Evolutionary conservation across 1,140 invertebrate species (phyloP).

Genomic region (Macrotrachela quadricornifera): DNA sequence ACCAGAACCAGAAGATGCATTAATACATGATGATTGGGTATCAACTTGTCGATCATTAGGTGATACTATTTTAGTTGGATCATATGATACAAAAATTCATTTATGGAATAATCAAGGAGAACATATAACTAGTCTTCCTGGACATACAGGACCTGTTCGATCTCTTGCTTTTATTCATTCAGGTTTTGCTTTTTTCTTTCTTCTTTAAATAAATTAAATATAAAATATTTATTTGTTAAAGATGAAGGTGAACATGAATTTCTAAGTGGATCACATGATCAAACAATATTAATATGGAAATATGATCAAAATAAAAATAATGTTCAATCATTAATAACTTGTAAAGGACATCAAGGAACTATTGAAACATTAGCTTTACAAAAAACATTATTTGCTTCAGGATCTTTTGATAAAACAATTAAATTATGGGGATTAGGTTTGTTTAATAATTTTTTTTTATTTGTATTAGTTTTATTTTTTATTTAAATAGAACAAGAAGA

Average conservation of each 20-base stretch:
- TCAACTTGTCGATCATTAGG: constrained; percentile 49
- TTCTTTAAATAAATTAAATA: constrained; percentile 39
- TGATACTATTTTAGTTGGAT: constrained; percentile 63
- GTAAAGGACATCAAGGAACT: constrained; percentile 64
- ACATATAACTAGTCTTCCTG: constrained; percentile 55
- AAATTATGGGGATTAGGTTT: constrained; percentile 36
- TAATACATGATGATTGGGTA: constrained; percentile 88
- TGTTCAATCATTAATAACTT: constrained; percentile 53
- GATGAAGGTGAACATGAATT: constrained; percentile 27
- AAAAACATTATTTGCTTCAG: constrained; percentile 30
- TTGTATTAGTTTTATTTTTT: background rate
- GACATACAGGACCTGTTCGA: constrained; percentile 63
- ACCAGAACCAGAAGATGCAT: constrained; percentile 63
- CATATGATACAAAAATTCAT: constrained; percentile 75
- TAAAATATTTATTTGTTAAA: constrained; percentile 30
- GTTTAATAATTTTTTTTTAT: too few species aligned
- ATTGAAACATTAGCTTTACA: constrained; percentile 37
- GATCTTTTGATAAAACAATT: constrained; percentile 57
- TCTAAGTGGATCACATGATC: constrained; percentile 64
- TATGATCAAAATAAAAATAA: constrained; percentile 39
- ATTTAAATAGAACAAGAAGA: constrained; percentile 9
- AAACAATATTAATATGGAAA: constrained; percentile 69
- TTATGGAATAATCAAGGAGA: constrained; percentile 66
- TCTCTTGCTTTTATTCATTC: constrained; percentile 57
- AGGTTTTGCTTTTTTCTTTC: constrained; percentile 31